These are phyloP conservation scores for Achroia grisella DNA, from an alignment of 1,140 invertebrate species.

Conservation along the genomic window DNA sequence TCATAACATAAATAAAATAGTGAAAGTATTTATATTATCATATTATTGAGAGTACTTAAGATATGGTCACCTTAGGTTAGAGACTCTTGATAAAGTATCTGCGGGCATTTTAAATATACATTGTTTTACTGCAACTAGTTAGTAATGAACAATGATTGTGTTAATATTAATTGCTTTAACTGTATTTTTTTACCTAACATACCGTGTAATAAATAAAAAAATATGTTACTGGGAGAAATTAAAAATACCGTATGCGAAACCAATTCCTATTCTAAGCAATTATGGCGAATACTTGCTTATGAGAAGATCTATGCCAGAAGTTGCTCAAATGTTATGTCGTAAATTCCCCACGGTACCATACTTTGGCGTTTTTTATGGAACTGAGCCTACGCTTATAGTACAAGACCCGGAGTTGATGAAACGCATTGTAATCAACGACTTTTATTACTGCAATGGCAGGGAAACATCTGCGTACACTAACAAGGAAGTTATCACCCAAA, in stretches of 20 bases:
- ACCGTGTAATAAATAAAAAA: slow-evolving; percentile 4
- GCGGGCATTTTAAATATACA: too few relatives aligned
- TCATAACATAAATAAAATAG: too few relatives aligned
- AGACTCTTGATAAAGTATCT: too few relatives aligned
- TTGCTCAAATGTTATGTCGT: slow-evolving; percentile 22
- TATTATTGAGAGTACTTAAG: too few relatives aligned
- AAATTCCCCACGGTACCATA: slow-evolving; percentile 42
- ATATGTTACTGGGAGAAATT: slow-evolving; percentile 51
- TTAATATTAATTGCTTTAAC: not conserved
- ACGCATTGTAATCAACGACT: slow-evolving; percentile 65
- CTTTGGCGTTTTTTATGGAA: slow-evolving; percentile 53
- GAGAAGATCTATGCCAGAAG: slow-evolving; percentile 20
- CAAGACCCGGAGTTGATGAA: slow-evolving; percentile 68
- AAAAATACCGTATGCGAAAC: slow-evolving; percentile 41
- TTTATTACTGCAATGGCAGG: slow-evolving; percentile 66
- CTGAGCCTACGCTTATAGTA: slow-evolving; percentile 55
- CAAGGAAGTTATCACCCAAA: slow-evolving; percentile 37
- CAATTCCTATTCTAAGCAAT: slow-evolving; percentile 50
- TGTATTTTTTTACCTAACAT: not conserved
- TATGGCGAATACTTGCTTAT: slow-evolving; percentile 38
- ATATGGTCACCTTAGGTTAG: too few relatives aligned
- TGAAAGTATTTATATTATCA: too few relatives aligned
- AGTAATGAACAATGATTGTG: not conserved
- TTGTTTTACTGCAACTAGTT: too few relatives aligned
- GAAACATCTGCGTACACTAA: slow-evolving; percentile 61